These are phyloP conservation scores for Trichoplusia ni DNA, from an alignment of 1,140 invertebrate species.

Conservation along the genomic window DNA sequence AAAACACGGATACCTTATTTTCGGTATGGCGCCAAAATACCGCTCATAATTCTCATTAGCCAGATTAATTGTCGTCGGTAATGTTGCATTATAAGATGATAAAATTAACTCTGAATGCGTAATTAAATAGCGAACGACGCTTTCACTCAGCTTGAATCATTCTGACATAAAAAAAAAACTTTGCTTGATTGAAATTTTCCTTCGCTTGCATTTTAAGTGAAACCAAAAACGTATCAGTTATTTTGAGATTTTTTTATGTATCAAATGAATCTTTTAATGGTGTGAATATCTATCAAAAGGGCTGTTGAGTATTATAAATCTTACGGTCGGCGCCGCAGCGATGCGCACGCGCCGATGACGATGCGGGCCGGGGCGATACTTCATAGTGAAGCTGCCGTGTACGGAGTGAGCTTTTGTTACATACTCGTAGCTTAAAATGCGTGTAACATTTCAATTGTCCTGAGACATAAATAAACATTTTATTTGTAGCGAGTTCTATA, in stretches of 20 bases:
- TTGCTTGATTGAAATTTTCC: too few species aligned
- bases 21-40: slow-evolving; percentile 17
- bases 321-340: slow-evolving; percentile 18
- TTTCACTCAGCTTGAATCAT: background rate
- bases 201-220: background rate
- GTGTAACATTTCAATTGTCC: too few species aligned
- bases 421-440: background rate
- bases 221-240: background rate
- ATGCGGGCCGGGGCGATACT: background rate
- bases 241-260: background rate
- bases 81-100: background rate
- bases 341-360: slow-evolving; percentile 4
- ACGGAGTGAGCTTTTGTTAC: slow-evolving; percentile 18
- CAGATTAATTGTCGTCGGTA: slow-evolving; percentile 20
- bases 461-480: too few species aligned
- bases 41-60: slow-evolving; percentile 15
- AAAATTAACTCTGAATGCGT: background rate
- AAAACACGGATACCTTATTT: slow-evolving; percentile 14
- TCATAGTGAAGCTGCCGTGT: slow-evolving; percentile 5
- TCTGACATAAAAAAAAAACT: background rate
- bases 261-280: slow-evolving; percentile 1
- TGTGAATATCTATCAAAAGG: slow-evolving; percentile 32
- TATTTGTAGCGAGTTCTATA: too few species aligned
- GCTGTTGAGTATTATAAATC: slow-evolving; percentile 34
- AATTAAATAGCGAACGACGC: background rate